Evolutionary conservation across 2,797 vertebrate genomes (phyloP).

Genomic region (Labeo calbasu): DNA sequence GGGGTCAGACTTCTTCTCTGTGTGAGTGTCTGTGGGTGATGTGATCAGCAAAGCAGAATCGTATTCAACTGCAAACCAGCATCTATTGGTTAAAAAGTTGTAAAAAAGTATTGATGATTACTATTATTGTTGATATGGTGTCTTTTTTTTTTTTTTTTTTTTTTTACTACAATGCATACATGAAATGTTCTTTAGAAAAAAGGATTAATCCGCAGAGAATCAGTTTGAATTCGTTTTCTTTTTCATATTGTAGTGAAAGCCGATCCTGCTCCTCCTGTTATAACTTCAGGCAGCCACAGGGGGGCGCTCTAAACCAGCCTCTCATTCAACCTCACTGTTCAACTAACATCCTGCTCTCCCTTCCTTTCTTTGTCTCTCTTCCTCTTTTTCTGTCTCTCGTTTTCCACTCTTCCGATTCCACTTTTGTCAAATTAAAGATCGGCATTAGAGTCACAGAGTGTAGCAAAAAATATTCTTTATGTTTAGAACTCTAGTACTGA

Average conservation of each 20-base stretch:
- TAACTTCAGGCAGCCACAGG: constrained; percentile 70
- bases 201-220: constrained; percentile 48
- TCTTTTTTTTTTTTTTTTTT: constrained; percentile 59
- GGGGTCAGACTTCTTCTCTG: constrained; percentile 8
- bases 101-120: constrained; percentile 71
- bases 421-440: constrained; percentile 50
- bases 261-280: constrained; percentile 69
- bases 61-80: constrained; percentile 71
- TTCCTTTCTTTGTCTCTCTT: constrained; percentile 39
- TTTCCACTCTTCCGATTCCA: constrained; percentile 7
- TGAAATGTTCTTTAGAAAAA: constrained; percentile 64
- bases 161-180: constrained; percentile 60
- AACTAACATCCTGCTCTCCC: constrained; percentile 36
- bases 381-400: constrained; percentile 50
- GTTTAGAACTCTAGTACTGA: constrained; percentile 63
- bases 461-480: constrained; percentile 66
- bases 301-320: constrained; percentile 67
- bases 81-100: constrained; percentile 69
- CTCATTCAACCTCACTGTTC: constrained; percentile 59
- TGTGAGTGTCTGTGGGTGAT: constrained; percentile 40
- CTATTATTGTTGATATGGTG: constrained; percentile 75
- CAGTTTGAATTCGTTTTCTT: constrained; percentile 42
- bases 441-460: constrained; percentile 61
- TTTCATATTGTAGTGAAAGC: constrained; percentile 58
- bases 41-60: constrained; percentile 71